Evolutionary conservation across 2,113 vertebrate genomes (phyloP), one percentile per base, ranked within the genome.

Genomic region (Hipposideros armiger): DNA sequence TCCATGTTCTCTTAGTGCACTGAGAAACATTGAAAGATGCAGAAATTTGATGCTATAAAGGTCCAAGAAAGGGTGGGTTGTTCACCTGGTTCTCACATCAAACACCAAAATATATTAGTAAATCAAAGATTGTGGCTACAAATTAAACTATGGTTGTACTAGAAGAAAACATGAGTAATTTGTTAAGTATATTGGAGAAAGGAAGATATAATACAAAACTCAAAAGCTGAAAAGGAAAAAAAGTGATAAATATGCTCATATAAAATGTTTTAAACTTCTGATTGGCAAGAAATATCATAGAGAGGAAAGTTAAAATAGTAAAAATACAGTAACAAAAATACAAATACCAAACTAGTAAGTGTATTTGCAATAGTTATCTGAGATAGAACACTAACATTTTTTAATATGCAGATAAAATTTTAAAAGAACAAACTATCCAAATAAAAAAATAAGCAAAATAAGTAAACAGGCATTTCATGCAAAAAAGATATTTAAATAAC

Each of bases 401-500:
- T 83, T 80, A 80, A 19, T 45, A 58, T 67, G 3, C 73, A 82
- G 22, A n/a, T 47, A 95, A 32, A 67, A 11, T 72, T 88, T 95
- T 50, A 36, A 54, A 88, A 93, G 13, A 52, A 32, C 6, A 73
- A 87, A 24, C 17, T 80, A 36, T 47, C 40, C 28, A 78, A 91
- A 83, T 32, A 28, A 72, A 74, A 62, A 62, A 40, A 24, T 54
- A 84, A 19, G 5, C 19, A 56, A 81, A 84, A 76, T 64, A 81
- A 91, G 28, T 56, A 6, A 91, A 66, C 1, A 85, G 15, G 1
- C 0, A 13, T 85, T 86, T 95, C 85, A 89, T 95, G 17, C 56
- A 89, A 91, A 78, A 78, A 69, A 54, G 3, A 91, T 72, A 81
- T 74, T 83, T 40, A 86, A 93, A 82, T 95, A 82, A n/a, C 47